Percentiles rank a stretch among this genome's conserved stretches.
Evolutionary conservation across 2,888 invertebrate genomes (phyloP).

Genomic region (Caenorhabditis sinica): DNA sequence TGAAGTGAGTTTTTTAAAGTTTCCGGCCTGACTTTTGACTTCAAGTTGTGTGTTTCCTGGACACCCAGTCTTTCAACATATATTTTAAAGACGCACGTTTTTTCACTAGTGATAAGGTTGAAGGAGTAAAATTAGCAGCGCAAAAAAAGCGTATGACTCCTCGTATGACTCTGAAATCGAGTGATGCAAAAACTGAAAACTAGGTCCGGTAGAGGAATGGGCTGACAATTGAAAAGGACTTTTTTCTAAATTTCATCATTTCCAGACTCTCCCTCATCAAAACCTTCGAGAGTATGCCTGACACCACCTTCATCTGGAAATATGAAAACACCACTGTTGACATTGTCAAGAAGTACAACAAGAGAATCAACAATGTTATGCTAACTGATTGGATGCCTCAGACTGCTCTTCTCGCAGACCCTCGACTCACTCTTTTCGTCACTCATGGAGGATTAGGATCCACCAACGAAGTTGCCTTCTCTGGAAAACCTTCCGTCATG

Average conservation of each 20-base stretch:
- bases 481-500: constrained; percentile 62
- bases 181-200: not conserved
- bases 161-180: too few species aligned
- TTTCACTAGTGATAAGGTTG: not conserved
- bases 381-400: constrained; percentile 75
- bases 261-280: constrained; percentile 66
- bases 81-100: not conserved
- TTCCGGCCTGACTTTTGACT: not conserved
- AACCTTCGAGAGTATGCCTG: constrained; percentile 66
- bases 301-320: constrained; percentile 72
- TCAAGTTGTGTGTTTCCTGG: not conserved
- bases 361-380: constrained; percentile 67
- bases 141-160: not conserved
- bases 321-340: constrained; percentile 65
- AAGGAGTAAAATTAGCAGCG: not conserved
- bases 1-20: constrained; percentile 47
- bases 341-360: constrained; percentile 49
- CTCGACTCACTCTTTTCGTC: constrained; percentile 64
- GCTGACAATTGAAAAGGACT: not conserved
- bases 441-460: constrained; percentile 71
- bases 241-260: not conserved
- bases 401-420: constrained; percentile 61
- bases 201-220: not conserved
- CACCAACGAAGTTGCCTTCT: constrained; percentile 67
- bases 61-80: constrained; percentile 7